Evolutionary conservation across 2,797 vertebrate species (phyloP), one percentile per base, ranked within the genome.

Genomic region (Oceanodroma leucorhoa): DNA sequence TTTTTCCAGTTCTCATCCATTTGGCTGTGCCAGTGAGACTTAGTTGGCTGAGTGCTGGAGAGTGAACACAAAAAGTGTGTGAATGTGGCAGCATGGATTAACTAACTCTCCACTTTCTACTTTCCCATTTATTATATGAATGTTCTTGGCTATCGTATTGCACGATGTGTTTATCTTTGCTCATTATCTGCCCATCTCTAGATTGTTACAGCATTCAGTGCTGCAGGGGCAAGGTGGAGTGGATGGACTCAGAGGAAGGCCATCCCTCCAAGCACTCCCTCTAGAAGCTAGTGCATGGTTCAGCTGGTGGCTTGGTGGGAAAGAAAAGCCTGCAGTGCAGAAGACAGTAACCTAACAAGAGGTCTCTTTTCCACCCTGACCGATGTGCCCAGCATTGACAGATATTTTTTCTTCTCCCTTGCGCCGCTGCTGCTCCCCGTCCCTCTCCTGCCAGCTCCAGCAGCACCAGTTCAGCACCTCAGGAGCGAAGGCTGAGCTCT

Each of bases 131-230:
- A 9, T 54, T 41, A 12, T 3, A 5, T 7, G 21, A 40, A 23
- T n/a, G 29, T 8, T 73, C n/a, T 53, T 41, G 29, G 34, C 32
- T 70, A 9, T 53, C 12, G 0, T 19, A 66, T 76, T 48, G 19
- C 22, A 15, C 0, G 1, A 12, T 0, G 5, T 20, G 10, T 26
- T 20, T 23, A 24, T 32, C 30, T 65, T 70, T 32, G 27, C 48
- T 55, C 8, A 1, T 36, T 29, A 7, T 14, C 61, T 67, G 61
- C 30, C n/a, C 10, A 5, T 9, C 43, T 38, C 64, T 17, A n/a
- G 62, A 10, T 10, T 7, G 32, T 23, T 24, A 32, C 15, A 51
- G 77, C 20, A 2, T n/a, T 23, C 46, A 27, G n/a, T 1, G 23
- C 14, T 5, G 36, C 24, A 20, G 60, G 27, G 50, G 11, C 23